These are phyloP conservation scores for Rutilus rutilus DNA, from an alignment of 2,113 vertebrate genomes.

Conservation along the genomic window DNA sequence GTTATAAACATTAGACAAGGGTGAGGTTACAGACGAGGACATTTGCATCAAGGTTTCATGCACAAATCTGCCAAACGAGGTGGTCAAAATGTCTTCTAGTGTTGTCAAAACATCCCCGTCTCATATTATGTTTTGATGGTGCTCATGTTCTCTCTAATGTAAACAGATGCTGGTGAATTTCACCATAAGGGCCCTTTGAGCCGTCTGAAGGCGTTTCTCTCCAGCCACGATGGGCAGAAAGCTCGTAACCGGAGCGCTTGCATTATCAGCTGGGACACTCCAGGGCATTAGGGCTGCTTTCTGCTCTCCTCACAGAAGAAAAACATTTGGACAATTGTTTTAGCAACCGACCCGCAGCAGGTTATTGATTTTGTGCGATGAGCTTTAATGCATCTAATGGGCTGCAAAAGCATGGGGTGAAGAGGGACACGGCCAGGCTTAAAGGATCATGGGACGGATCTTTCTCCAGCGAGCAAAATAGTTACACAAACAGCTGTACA, in stretches of 20 bases:
- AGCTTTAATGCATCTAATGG: conserved; percentile 42
- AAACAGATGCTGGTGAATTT: conserved; percentile 1
- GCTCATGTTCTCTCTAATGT: conserved; percentile 2
- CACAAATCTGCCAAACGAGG: neutral
- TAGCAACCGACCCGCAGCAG: conserved; percentile 21
- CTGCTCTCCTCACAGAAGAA: neutral
- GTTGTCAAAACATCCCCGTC: neutral
- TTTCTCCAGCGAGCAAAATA: neutral
- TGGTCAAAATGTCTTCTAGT: neutral
- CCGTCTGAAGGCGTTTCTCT: neutral
- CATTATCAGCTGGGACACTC: neutral
- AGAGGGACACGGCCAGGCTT: neutral
- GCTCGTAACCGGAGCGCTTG: neutral
- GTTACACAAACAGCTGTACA: neutral
- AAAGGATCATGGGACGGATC: conserved; percentile 4
- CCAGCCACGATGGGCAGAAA: neutral
- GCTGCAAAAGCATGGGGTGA: conserved; percentile 19
- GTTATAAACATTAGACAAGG: neutral
- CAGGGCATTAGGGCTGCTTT: neutral
- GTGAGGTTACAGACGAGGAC: neutral
- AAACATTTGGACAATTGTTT: conserved; percentile 37
- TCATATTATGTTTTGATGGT: neutral
- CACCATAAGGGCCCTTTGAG: neutral
- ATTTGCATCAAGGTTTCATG: neutral
- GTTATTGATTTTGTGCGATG: conserved; percentile 25